Conservation (phyloP, 2,888 invertebrate genomes). For the Linyphia triangularis region DNA sequence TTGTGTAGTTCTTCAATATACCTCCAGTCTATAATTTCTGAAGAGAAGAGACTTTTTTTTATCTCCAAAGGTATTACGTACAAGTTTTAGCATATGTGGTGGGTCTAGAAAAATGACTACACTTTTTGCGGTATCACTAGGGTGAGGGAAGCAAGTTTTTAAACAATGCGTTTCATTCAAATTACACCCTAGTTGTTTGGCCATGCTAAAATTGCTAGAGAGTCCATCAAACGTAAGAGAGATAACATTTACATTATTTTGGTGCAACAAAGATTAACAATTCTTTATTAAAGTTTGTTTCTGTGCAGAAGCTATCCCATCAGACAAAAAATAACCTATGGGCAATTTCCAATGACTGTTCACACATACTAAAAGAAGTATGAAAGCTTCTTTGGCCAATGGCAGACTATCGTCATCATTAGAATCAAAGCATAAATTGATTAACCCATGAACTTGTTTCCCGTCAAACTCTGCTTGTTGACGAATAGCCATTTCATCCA, state of each 20-base stretch:
- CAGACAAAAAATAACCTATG: not conserved
- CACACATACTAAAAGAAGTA: not conserved
- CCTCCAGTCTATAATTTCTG: not conserved
- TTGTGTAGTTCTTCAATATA: not conserved
- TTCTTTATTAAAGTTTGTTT: not conserved
- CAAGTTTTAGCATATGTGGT: conserved; percentile 20
- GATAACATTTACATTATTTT: not conserved
- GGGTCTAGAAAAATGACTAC: not conserved
- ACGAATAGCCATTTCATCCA: conserved; percentile 29
- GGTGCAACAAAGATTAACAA: not conserved
- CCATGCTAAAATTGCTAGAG: not conserved
- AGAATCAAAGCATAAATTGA: not conserved
- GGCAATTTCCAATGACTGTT: conserved; percentile 14
- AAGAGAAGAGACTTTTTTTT: not conserved
- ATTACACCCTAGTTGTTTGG: not conserved
- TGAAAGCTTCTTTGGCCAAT: not conserved
- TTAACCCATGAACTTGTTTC: not conserved
- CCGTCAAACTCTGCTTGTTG: not conserved
- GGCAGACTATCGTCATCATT: not conserved
- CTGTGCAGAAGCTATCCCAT: not conserved
- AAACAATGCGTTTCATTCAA: not conserved
- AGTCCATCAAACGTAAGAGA: conserved; percentile 5
- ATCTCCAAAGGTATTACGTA: conserved; percentile 4
- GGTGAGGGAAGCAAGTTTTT: not conserved
- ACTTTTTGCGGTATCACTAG: not conserved